These are phyloP conservation scores for Eristalis arbustorum DNA, from an alignment of 2,888 invertebrate genomes.

Conservation along the genomic window DNA sequence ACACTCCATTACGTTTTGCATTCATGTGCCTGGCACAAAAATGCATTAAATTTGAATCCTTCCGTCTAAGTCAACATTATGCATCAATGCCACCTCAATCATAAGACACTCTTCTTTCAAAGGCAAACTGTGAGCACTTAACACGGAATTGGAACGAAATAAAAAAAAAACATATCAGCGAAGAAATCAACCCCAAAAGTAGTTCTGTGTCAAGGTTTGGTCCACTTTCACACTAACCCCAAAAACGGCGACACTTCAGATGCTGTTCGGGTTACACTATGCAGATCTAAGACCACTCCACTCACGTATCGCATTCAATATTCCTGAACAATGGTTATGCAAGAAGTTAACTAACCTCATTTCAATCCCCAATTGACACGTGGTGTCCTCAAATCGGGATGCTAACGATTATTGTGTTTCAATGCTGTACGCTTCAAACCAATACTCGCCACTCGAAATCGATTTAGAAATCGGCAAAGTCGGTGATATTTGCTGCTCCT, in stretches of 20 bases:
- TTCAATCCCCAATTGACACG: constrained; percentile 45
- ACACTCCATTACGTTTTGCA: no score
- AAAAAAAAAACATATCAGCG: neutral
- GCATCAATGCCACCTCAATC: neutral
- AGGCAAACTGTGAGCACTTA: constrained; percentile 9
- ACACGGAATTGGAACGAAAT: neutral
- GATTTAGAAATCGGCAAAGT: constrained; percentile 24
- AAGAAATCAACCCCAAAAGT: neutral
- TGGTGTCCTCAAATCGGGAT: constrained; percentile 37
- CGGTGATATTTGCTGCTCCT: neutral
- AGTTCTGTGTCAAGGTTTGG: constrained; percentile 53
- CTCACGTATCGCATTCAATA: constrained; percentile 18
- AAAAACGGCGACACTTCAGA: constrained; percentile 44
- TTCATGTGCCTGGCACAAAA: no score
- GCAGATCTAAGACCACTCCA: constrained; percentile 6
- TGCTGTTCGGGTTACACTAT: constrained; percentile 4
- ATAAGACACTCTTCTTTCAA: neutral
- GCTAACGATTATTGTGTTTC: constrained; percentile 49
- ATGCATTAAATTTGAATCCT: no score
- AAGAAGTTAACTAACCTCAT: constrained; percentile 62
- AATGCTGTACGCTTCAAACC: constrained; percentile 31
- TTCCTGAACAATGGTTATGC: constrained; percentile 31
- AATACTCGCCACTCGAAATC: constrained; percentile 40
- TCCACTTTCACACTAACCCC: constrained; percentile 17
- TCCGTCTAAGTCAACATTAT: neutral